Evolutionary conservation across 2,888 invertebrate species (phyloP).

Genomic region (Drosophila lutescens): DNA sequence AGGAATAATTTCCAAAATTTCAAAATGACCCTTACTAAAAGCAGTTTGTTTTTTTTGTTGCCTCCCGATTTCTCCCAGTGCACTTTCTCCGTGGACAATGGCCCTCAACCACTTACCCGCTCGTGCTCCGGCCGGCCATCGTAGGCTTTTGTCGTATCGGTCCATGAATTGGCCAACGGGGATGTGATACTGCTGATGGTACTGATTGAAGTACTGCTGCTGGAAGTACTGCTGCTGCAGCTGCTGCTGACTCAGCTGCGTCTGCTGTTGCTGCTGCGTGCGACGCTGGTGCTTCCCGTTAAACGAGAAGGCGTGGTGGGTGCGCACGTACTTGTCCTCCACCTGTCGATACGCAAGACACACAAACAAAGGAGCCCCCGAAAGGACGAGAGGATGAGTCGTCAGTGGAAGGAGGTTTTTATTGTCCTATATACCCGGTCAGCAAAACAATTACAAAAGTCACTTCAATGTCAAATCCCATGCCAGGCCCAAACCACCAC

Average conservation of each 20-base stretch:
- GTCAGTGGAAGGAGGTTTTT: background rate
- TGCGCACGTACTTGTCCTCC: conserved; percentile 83
- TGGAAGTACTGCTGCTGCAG: conserved; percentile 75
- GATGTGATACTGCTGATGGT: conserved; percentile 74
- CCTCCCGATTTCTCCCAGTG: background rate
- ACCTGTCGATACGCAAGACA: conserved; percentile 70
- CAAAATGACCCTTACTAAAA: background rate
- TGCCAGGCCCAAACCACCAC: background rate
- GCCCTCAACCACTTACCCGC: conserved; percentile 55
- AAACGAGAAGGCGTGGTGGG: conserved; percentile 82
- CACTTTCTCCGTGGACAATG: background rate
- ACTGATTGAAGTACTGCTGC: conserved; percentile 78
- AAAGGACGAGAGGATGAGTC: conserved; percentile 8
- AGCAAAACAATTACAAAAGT: conserved; percentile 49
- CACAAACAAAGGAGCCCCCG: conserved; percentile 20
- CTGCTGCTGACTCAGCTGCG: conserved; percentile 76
- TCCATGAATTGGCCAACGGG: conserved; percentile 73
- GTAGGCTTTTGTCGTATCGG: conserved; percentile 83
- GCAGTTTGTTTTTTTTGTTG: background rate
- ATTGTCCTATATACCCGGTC: conserved; percentile 1
- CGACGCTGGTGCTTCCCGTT: conserved; percentile 82
- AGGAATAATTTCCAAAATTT: too few species aligned
- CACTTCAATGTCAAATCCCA: conserved; percentile 70
- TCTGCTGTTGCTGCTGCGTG: conserved; percentile 81
- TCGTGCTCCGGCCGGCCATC: conserved; percentile 76